Base-by-base conservation (phyloP, 92 coral and sea anemone genomes). In the Zoanthus sansibaricus region DNA sequence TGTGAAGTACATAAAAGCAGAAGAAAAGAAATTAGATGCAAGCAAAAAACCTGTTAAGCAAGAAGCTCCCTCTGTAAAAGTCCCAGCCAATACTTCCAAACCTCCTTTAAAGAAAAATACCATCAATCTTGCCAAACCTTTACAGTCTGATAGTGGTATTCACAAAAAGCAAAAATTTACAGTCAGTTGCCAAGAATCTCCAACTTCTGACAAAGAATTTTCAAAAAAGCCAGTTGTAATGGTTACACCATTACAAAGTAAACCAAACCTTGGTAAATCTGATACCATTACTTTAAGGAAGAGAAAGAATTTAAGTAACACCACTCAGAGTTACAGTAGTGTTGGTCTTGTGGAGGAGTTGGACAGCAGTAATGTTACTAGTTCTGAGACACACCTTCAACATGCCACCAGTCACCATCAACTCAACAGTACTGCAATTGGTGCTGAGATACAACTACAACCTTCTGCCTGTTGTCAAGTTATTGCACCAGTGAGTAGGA, bases 221-320 rank as follows among this genome's bases (percentile, higher is more conserved):
- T 54, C 13, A 17, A 67, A 80, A 46, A 47, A 67, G n/a, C 59
- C 58, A 10, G 47, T 59, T 33, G 61, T 61, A 17, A 78, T 58
- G 72, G 83, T 78, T 16, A 78, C 71, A 59, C 72, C 83, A 78
- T n/a, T 59, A 49, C 83, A 78, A 56, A 78, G 25, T 77, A 58
- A 77, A 58, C 5, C 83, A 77, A 58, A 21, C n/a, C 12, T 14
- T 32, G 30, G 49, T 18, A 59, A 16, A 7, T 58, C 83, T 1
- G 61, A 72, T n/a, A 17, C 83, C 59, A 33, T 61, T 42, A 15
- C 71, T 58, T 58, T 61, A 5, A 61, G 54, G 6, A 77, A 58
- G 83, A 77, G 31, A 42, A 77, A 58, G 14, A 66, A 9, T 9
- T 48, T 20, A 18, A 9, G 6, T 48, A 46, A 48, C 18, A 48